phyloP scores from a whole-genome alignment of 2,113 vertebrate genomes.

The Petroica traversi region DNA sequence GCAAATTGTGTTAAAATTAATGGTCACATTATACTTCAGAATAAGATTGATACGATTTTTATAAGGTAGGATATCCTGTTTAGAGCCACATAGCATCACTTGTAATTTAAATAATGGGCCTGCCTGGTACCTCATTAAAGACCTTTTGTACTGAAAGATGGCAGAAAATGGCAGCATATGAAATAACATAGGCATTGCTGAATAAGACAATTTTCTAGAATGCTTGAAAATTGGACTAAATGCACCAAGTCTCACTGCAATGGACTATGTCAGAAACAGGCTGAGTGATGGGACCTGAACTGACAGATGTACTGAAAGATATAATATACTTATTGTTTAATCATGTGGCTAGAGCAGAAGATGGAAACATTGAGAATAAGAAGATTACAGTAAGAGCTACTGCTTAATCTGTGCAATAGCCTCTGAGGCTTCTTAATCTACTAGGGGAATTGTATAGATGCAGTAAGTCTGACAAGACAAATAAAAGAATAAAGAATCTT shows the following conservation, averaged over 20 bases:
- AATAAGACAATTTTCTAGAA: neutral
- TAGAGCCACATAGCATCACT: neutral
- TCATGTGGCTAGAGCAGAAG: conserved; percentile 36
- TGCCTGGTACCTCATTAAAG: neutral
- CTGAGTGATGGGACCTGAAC: conserved; percentile 16
- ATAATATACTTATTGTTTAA: conserved; percentile 67
- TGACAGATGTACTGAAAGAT: conserved; percentile 44
- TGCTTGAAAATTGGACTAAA: conserved; percentile 6
- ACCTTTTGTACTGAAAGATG: neutral
- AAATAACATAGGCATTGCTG: neutral
- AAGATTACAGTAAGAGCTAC: conserved; percentile 47
- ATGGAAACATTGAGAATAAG: conserved; percentile 49
- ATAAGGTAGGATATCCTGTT: neutral
- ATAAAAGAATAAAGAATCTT: conserved; percentile 9
- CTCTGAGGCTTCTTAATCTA: conserved; percentile 49
- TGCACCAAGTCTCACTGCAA: neutral
- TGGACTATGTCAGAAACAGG: conserved; percentile 9
- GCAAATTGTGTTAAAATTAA: neutral
- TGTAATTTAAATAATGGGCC: conserved; percentile 7
- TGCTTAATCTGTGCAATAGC: conserved; percentile 41
- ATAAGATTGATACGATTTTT: neutral
- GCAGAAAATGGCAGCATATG: neutral
- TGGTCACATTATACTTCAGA: neutral
- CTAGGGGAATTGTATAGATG: conserved; percentile 35
- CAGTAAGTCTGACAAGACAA: conserved; percentile 48